Evolutionary conservation across 2,113 vertebrate species (phyloP).

Genomic region (Aramus guarauna): DNA sequence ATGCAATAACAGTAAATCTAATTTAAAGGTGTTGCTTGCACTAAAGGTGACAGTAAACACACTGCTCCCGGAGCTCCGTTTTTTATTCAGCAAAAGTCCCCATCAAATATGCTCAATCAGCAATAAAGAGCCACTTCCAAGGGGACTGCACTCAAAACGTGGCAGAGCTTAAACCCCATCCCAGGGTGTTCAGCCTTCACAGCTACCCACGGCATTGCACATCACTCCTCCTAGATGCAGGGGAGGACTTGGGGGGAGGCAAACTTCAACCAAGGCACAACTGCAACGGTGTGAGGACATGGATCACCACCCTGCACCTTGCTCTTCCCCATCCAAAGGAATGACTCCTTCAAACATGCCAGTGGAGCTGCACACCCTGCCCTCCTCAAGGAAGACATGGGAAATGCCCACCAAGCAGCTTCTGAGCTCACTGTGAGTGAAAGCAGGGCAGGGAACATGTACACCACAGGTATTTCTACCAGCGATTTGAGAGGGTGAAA

Average conservation of each 20-base stretch:
- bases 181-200: not conserved
- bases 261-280: not conserved
- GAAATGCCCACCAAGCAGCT: not conserved
- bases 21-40: not conserved
- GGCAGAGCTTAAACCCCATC: not conserved
- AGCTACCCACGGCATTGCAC: not conserved
- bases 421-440: not conserved
- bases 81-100: not conserved
- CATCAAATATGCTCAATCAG: not conserved
- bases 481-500: not conserved
- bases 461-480: not conserved
- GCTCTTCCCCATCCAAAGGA: not conserved
- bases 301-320: not conserved
- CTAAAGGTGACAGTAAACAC: not conserved
- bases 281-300: fast-evolving
- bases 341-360: not conserved
- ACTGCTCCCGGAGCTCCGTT: not conserved
- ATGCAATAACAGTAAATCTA: not conserved
- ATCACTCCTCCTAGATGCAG: not conserved
- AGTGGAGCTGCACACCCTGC: not conserved
- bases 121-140: not conserved
- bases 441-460: not conserved
- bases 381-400: not conserved
- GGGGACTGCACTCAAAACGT: not conserved
- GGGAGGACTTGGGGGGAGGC: fast-evolving